Conservation (phyloP, 2,797 vertebrate genomes). For the Onychomys arenicola region DNA sequence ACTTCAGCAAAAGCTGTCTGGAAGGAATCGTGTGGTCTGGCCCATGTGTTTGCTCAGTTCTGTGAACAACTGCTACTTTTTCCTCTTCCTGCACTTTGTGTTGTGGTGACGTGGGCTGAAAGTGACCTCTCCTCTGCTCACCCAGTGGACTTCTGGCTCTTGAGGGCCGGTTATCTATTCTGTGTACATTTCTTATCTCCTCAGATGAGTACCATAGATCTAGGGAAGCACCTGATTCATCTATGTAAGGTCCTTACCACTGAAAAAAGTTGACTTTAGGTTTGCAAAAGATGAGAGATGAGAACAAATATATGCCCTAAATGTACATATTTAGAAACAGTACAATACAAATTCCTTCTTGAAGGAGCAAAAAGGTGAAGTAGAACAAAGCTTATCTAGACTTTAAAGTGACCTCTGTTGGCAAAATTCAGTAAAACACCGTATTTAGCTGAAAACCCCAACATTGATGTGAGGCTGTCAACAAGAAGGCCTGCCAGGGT, state of each 20-base stretch:
- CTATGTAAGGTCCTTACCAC: background rate
- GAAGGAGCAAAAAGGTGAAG: background rate
- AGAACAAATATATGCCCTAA: background rate
- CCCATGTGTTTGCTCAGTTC: background rate
- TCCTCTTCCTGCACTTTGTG: background rate
- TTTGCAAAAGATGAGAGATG: background rate
- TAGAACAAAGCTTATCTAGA: background rate
- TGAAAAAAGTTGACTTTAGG: background rate
- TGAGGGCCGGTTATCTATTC: background rate
- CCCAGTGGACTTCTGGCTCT: background rate
- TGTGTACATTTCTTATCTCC: constrained; percentile 57
- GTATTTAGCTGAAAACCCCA: background rate
- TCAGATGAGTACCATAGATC: background rate
- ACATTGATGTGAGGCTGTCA: background rate
- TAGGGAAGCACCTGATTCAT: background rate
- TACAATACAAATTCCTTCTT: background rate
- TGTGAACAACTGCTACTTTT: background rate
- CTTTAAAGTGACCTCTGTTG: background rate
- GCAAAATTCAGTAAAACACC: background rate
- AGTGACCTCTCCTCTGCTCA: background rate
- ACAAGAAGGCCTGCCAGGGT: background rate
- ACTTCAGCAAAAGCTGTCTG: background rate
- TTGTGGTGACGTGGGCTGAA: background rate
- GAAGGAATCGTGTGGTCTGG: background rate
- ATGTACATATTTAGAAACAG: background rate